Evolutionary conservation across 1,140 invertebrate species (phyloP), one percentile per base, ranked within the genome.

Genomic region (Coenobita brevimanus): DNA sequence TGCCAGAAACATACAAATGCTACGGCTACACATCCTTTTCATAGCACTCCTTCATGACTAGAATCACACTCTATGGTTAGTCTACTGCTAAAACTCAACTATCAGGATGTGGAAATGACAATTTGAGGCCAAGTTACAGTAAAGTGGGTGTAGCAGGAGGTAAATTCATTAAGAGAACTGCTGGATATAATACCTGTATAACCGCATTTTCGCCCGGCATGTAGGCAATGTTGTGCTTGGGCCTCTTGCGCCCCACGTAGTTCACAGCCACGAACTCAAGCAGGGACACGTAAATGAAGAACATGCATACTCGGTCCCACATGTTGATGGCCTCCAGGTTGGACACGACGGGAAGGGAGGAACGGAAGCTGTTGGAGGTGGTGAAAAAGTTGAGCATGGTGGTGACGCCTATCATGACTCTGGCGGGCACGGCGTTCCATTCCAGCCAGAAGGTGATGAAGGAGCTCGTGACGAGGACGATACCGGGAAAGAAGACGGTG

Each of bases 361-460:
- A 92, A 15, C 93, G 92, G 91, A 93, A 93, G 86, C 90, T 92
- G 90, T 93, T 93, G 82, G 92, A 92, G 13, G 97, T 98, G 90
- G 97, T 98, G 95, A 98, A 98, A 95, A 98, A 98, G 94, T 98
- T 98, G 95, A 98, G 95, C 97, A 98, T 98, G 93, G 97, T 98
- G 91, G 97, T 98, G 92, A 98, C 97, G 93, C 97, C 92, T 41
- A 93, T 92, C 92, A 93, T 93, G 50, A 98, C 97, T 93, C 97
- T 95, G 92, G 97, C 97, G 92, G 97, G 97, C 91, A 98, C 97
- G 89, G 97, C 97, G 93, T 98, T 98, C 97, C 97, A 98, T 94
- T 98, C 97, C 92, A 98, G 94, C 97, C 97, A 98, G 94, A 97
- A 97, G 91, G 96, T 97, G 93, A 97, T 97, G 94, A 98, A 98